Evolutionary conservation across 1,140 invertebrate genomes (phyloP).

Genomic region (Colletes latitarsis): DNA sequence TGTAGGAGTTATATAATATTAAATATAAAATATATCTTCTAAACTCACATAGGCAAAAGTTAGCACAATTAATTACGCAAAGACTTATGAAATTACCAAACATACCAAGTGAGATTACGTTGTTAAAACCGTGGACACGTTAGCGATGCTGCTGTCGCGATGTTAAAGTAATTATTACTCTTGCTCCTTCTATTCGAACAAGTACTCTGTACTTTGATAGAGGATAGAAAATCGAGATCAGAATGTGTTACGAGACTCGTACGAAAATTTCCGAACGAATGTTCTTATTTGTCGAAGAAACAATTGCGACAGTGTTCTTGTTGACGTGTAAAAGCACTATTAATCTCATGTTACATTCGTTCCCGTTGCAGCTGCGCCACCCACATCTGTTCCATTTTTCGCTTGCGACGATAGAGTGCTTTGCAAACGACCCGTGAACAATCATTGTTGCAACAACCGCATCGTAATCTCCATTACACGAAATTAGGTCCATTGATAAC

Average conservation of each 20-base stretch:
- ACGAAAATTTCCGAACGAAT: no score
- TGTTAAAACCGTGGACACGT: background rate
- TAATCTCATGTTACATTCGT: background rate
- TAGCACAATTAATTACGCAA: no score
- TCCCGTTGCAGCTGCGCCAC: background rate
- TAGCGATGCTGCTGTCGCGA: background rate
- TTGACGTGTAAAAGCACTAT: background rate
- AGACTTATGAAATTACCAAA: no score
- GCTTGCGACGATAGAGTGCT: background rate
- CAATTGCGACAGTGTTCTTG: background rate
- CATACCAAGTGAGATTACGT: background rate
- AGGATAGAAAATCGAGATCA: no score
- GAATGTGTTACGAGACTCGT: no score
- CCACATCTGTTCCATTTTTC: background rate
- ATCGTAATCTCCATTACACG: background rate
- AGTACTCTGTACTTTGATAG: no score
- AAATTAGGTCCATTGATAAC: conserved; percentile 6
- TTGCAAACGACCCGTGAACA: background rate
- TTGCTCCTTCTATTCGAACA: no score
- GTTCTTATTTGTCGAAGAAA: no score
- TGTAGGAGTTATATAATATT: no score
- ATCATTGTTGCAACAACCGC: background rate
- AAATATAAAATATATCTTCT: no score
- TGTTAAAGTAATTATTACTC: no score
- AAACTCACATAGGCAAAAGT: no score